Base-by-base conservation (phyloP, 2,797 vertebrate species). In the Smutsia gigantea region DNA sequence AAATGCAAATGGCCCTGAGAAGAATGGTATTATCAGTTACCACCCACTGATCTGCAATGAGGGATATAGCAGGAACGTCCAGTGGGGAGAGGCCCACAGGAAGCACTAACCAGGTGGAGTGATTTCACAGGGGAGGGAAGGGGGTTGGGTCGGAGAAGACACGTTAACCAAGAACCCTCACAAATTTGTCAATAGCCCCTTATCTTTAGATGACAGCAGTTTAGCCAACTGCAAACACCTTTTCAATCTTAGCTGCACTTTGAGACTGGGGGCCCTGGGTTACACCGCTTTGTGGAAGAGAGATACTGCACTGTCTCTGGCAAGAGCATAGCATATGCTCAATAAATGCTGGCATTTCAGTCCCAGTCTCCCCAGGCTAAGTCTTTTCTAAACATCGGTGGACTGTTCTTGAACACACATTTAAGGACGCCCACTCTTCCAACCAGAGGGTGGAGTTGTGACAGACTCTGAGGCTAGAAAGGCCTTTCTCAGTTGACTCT, bases 1-100 rank as follows among this genome's bases (percentile, higher is more conserved):
- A 93, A 94, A 91, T 59, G 51, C 59, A 95, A 87, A 86, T 86
- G 13, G 19, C 46, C 42, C 39, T 55, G 5, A 66, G 51, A 95
- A 83, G 27, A 59, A n/a, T 15, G 91, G 37, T 39, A 49, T 42
- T 69, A 72, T 75, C 84, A 75, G 25, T 66, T 89, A 64, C 75
- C 29, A 93, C 46, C 39, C 37, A 27, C 55, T 77, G 37, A 94
- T 89, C 2, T 53, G 46, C 82, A 72, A 4, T 49, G 53, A 92
- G 8, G 0, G 53, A 0, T 4, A 39, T 6, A 19, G 39, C 8
- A 59, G 77, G 59, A 82, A 17, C 2, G 10, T 15, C 63, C 29
- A 3, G 0, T 51, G 46, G 42, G 25, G 23, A 69, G 42, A 74
- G 17, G 17, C 39, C 15, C n/a, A 15, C 49, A 21, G 10, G 42